Evolutionary conservation across 92 coral and sea anemone species (phyloP), one percentile per base, ranked within the genome.

Genomic region (Chrysogorgia sp.): DNA sequence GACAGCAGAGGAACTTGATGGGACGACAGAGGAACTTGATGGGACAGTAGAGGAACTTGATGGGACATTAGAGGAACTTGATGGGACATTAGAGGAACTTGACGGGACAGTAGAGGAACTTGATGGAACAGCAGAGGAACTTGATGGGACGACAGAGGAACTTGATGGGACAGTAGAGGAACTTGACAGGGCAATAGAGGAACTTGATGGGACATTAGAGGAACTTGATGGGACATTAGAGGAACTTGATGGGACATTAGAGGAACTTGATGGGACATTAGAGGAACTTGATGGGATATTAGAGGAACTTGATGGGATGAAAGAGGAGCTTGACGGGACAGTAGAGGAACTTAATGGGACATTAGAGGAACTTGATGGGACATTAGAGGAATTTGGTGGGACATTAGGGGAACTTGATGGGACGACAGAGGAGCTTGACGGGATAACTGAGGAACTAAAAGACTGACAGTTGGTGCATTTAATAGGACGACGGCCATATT

Each of bases 401-500:
- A 8, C 69, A 1, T 7, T 33, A 9, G 66, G 23, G 15, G 45
- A 19, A 22, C 21, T 3, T 22, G 26, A 56, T 22, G 9, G 9
- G 62, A 1, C n/a, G 33, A 22, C 5, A 63, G 21, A 0, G 17
- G 6, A 6, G n/a, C 14, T 47, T 37, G 43, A 20, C 19, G 64
- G 10, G 64, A 25, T 24, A 28, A n/a, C n/a, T n/a, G n/a, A n/a
- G n/a, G n/a, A n/a, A n/a, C n/a, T n/a, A n/a, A n/a, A n/a, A n/a
- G n/a, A n/a, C n/a, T n/a, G n/a, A n/a, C n/a, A n/a, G n/a, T 15
- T 37, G 31, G 3, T 47, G 20, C 81, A 75, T 21, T 25, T 64
- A 17, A 62, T 15, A 40, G 65, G 20, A 17, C 69, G 34, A 23
- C 29, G 23, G 2, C 81, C 81, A 49, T 75, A 75, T 2, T 14